These are phyloP conservation scores for Brenthis daphne DNA, from an alignment of 2,888 invertebrate species.

Conservation along the genomic window DNA sequence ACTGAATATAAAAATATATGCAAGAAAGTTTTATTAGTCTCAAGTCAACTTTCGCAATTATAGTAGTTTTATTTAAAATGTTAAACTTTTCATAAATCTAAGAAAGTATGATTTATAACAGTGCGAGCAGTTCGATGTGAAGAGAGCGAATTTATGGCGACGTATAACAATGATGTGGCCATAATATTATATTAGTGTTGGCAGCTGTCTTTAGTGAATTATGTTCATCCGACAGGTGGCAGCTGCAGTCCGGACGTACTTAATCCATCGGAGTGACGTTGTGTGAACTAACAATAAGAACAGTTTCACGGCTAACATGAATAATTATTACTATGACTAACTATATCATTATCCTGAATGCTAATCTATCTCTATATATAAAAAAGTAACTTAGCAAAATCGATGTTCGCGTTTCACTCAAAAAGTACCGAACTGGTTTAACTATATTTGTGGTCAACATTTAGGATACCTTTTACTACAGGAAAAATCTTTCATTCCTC, in stretches of 20 bases:
- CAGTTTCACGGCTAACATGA: slow-evolving; percentile 53
- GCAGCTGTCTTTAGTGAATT: slow-evolving; percentile 72
- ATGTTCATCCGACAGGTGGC: slow-evolving; percentile 71
- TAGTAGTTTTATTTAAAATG: no score
- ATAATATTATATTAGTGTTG: slow-evolving; percentile 65
- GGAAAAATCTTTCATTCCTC: no score
- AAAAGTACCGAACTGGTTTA: no score
- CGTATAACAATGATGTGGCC: slow-evolving; percentile 11
- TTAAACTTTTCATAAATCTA: no score
- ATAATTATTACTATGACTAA: slow-evolving; percentile 54
- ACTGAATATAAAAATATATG: no score
- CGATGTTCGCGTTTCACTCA: no score
- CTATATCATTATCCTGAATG: slow-evolving; percentile 3
- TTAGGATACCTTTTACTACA: no score
- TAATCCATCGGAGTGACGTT: slow-evolving; percentile 58
- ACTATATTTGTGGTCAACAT: no score
- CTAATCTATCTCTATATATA: not conserved
- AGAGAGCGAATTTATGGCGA: not conserved
- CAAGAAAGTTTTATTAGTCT: no score
- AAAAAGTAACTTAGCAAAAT: no score
- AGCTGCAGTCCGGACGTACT: slow-evolving; percentile 63
- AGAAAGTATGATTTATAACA: not conserved
- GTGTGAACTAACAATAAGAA: slow-evolving; percentile 53
- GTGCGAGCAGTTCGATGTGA: not conserved
- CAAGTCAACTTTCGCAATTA: no score